Evolutionary conservation across 2,113 vertebrate genomes (phyloP).

Genomic region (Alligator sinensis): DNA sequence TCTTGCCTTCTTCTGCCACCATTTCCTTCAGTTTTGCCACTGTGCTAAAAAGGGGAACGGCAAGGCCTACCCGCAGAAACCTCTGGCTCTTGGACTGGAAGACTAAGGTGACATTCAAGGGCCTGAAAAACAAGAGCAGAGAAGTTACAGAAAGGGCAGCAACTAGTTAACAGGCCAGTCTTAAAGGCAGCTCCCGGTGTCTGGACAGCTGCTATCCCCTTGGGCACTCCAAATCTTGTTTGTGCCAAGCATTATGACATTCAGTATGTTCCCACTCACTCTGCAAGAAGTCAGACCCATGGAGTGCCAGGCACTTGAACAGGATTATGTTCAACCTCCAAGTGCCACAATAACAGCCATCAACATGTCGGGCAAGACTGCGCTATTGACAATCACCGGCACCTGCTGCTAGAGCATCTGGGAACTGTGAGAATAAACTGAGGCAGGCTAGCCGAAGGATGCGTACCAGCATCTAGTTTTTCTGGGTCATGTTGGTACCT

Average conservation of each 20-base stretch:
- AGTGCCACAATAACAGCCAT: neutral
- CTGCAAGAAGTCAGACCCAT: neutral
- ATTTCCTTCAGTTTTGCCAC: constrained; percentile 86
- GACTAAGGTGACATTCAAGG: constrained; percentile 89
- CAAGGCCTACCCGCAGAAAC: constrained; percentile 90
- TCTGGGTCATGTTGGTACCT: no score
- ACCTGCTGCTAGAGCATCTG: no score
- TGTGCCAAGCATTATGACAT: neutral
- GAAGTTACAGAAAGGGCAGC: neutral
- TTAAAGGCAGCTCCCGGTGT: neutral
- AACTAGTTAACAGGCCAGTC: no score
- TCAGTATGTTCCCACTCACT: neutral
- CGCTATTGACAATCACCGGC: no score
- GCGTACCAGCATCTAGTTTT: no score
- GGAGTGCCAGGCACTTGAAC: neutral
- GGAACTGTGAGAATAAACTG: no score
- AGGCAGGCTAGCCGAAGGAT: neutral
- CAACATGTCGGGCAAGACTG: no score
- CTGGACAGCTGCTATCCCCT: neutral
- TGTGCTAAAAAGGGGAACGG: constrained; percentile 87
- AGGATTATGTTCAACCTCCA: neutral
- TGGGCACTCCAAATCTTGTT: neutral
- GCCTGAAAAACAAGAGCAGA: constrained; percentile 74
- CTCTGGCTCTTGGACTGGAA: constrained; percentile 86
- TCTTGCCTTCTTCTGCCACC: constrained; percentile 87